Evolutionary conservation across 2,113 vertebrate genomes (phyloP), one percentile per base, ranked within the genome.

Genomic region (Callionymus lyra): DNA sequence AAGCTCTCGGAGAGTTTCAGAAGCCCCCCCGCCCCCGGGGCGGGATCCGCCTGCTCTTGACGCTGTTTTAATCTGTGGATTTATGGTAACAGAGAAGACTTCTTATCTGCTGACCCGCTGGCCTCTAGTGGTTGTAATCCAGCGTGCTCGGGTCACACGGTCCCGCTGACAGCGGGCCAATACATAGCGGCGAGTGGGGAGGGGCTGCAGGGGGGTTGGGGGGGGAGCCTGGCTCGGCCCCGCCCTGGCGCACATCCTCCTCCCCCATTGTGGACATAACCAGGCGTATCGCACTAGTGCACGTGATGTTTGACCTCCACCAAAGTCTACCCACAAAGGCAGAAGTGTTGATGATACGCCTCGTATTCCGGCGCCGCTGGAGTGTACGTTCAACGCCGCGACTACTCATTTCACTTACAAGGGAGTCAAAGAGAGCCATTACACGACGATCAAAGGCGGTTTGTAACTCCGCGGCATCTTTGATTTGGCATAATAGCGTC

Each of bases 81-180:
- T 79, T 83, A 68, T 59, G 70, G 82, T 85, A 84, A 85, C 62
- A 77, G 85, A 84, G 75, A 86, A 84, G 72, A 84, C 81, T 79
- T 84, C 77, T 84, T 83, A 84, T 83, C 79, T 65, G 52, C 39
- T 76, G 79, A 79, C 75, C 76, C 72, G 62, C 66, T 83, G 77
- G 65, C 76, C 71, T 56, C 31, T 35, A 62, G 46, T 70, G 65
- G 60, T 56, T 53, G 44, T 80, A 81, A 82, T 82, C 80, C 72
- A 65, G 56, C 60, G 65, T 52, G 54, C 61, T 72, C 68, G 58
- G 60, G 71, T 65, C 59, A 65, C 52, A 70, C 54, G 56, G 69
- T 53, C 45, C 65, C 40, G 56, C 66, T 80, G 74, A 82, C 65
- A 72, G 48, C 44, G 62, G 46, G 49, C 44, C 48, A 44, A 56